Evolutionary conservation across 2,797 vertebrate species (phyloP), one percentile per base, ranked within the genome.

Genomic region (Spheniscus humboldti): DNA sequence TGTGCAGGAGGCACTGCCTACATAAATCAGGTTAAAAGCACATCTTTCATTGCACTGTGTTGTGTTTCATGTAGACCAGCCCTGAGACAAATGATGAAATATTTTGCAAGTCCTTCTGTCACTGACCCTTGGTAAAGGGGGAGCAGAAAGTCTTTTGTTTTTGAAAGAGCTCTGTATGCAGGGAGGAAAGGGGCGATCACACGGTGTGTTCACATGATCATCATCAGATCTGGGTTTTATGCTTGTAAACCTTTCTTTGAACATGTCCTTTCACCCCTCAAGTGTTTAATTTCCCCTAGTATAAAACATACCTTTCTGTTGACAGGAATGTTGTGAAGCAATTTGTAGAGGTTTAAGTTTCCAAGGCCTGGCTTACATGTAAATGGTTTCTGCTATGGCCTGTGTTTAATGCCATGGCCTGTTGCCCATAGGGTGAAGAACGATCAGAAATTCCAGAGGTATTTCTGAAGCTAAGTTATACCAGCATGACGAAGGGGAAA

Each of bases 251-350:
- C 39, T 75, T 86, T 60, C 72, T 80, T 83, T 90, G 86, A 92
- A 57, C 47, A 37, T 31, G 56, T 92, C 77, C 81, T 88, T 95
- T 96, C 8, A 43, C 94, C 88, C 87, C 57, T 83, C 0, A 35
- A 72, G 78, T 94, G 75, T 95, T 96, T 93, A 95, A 95, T 95
- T 96, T 94, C 86, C 86, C 63, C 41, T 75, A 31, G 78, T 88
- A 55, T 88, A 72, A 93, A 94, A 66, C 53, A 43, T 64, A 72
- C 27, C 18, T 83, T 83, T 89, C 77, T 72, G 72, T 68, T 93
- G 93, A 88, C 84, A 86, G 75, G 33, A 90, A 64, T 55, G 48
- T 53, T 89, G 77, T 77, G 92, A 93, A 94, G 78, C 56, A 88
- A 72, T 97, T 97, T 92, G 91, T 94, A 86, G 69, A 80, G 80